A percentile compares a stretch with the other conserved stretches of the same genome.
phyloP scores from a whole-genome alignment of 2,888 invertebrate species.

The Seladonia tumulorum region DNA sequence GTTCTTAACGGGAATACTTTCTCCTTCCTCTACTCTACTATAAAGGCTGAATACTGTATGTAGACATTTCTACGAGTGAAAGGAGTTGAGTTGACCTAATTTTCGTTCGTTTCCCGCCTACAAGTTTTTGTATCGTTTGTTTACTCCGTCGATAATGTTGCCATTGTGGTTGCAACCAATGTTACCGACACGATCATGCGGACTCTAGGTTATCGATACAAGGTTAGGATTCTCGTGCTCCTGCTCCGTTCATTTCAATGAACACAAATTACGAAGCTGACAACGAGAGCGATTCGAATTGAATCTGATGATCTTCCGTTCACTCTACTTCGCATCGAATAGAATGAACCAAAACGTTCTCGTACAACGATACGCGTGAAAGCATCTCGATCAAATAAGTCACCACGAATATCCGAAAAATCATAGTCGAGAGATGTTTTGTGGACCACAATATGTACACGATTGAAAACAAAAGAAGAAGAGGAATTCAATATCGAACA shows the following conservation, averaged over 20 bases:
- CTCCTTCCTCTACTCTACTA: conserved; percentile 50
- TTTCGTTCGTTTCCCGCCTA: conserved; percentile 2
- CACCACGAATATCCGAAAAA: background rate
- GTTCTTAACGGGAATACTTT: conserved; percentile 37
- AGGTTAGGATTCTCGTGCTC: background rate
- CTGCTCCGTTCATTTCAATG: background rate
- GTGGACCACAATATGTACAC: background rate
- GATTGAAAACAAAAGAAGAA: background rate
- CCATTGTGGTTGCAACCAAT: background rate
- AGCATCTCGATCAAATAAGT: background rate
- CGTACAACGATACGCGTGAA: background rate
- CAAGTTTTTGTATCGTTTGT: conserved; percentile 5
- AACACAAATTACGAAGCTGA: background rate
- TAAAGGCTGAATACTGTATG: conserved; percentile 15
- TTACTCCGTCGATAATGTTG: conserved; percentile 23
- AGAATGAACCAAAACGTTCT: background rate
- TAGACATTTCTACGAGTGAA: conserved; percentile 61
- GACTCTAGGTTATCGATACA: background rate
- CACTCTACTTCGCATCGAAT: background rate
- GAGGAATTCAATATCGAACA: background rate
- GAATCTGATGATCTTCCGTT: background rate
- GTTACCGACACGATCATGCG: background rate
- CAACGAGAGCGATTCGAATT: background rate
- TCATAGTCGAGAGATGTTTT: background rate
- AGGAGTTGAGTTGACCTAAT: conserved; percentile 53